Evolutionary conservation across 2,797 vertebrate species (phyloP), one percentile per base, ranked within the genome.

Genomic region (Falco biarmicus): DNA sequence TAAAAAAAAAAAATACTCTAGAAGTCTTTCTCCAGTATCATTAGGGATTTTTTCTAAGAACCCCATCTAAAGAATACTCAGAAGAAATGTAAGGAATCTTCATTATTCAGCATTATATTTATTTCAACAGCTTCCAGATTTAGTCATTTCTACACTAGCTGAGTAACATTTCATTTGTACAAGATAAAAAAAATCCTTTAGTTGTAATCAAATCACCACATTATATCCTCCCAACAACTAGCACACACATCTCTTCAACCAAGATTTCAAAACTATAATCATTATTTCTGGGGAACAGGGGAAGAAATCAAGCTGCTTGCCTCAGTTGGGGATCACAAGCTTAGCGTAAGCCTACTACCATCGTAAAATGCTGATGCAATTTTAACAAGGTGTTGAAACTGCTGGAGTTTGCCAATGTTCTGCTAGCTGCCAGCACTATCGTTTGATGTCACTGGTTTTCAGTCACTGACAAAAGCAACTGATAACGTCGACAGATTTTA

Each of bases 371-470:
- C 79, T 90, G 87, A 91, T 74, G 93, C 56, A 87, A 92, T 95
- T 90, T 80, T 31, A 91, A 88, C 79, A 90, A 93, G 63, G 75
- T 79, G 84, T 79, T 86, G 89, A 93, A 91, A 92, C 88, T 83
- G 89, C 95, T 76, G 87, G 84, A 84, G 84, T 34, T 45, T 63
- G 87, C 95, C 90, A 93, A 96, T 82, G 89, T 66, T 73, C 85
- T 94, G 83, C 79, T 68, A 83, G 74, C 78, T 93, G 92, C 89
- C 86, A 94, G 87, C 80, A 65, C 64, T 51, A 50, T 53, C 10
- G 57, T 87, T 93, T 98, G 94, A 95, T 93, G 96, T 95, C 96
- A 95, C 70, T 68, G 70, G 26, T 59, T 79, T 87, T 85, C 81
- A 80, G 75, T 70, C 84, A 66, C 64, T 79, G 92, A 94, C 88